Base-by-base conservation (phyloP, 2,797 vertebrate species). In the Merluccius polli region DNA sequence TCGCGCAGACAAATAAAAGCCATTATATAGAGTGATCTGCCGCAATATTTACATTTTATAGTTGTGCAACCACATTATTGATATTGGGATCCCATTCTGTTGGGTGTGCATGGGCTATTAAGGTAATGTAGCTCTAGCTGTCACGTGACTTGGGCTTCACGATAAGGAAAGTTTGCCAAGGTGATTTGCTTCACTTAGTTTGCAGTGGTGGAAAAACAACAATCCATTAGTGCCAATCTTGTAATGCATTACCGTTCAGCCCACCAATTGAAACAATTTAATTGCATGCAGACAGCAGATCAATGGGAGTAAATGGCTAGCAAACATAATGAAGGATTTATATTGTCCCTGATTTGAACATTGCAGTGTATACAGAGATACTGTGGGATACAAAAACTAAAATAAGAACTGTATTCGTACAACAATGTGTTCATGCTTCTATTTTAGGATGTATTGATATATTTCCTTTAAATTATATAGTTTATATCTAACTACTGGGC, bases 241-340 rank as follows among this genome's bases (percentile, higher is more conserved):
- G 70, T 80, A 81, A 87, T 84, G 83, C 24, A 70, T 36, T 76
- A 29, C 65, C 11, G 9, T 63, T 63, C 59, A 24, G 76, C 38
- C 65, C 38, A 65, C 73, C 76, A 65, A 77, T 10, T 32, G 24
- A 4, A 41, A 73, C 68, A 30, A n/a, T 38, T 32, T 77, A 30
- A 31, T 32, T 48, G 77, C 70, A 79, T 69, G 72, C 76, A 67
- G 29, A 48, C 41, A 73, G 44, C 44, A 78, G 82, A 86, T 87
- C 83, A 80, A 87, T 88, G 78, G 3, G 3, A 3, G n/a, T 76
- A 32, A 83, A 68, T 83, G 78, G 59, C 41, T 5, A 11, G 36
- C 74, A 15, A 29, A 70, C 83, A 81, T 81, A 75, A 79, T 11
- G 32, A 59, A 24, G 15, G 73, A 41, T 78, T 67, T 74, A 63